A percentile compares a stretch with the other conserved stretches of the same genome.
Evolutionary conservation across 2,888 invertebrate genomes (phyloP).

Genomic region (Tridacna gigas): DNA sequence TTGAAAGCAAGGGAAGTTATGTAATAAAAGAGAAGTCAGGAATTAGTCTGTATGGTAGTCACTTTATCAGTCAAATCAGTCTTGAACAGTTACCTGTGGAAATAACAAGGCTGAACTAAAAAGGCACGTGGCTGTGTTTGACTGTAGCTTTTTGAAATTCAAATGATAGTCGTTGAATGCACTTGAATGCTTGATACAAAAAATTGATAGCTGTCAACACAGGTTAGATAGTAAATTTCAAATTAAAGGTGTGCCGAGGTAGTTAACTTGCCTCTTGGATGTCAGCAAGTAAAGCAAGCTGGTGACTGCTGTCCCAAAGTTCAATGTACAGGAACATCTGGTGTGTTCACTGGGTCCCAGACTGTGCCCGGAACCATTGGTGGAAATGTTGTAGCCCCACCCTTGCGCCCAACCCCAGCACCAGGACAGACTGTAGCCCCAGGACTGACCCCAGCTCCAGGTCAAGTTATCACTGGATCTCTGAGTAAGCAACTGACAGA

Average conservation of each 20-base stretch:
- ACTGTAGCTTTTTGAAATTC: too few relatives aligned
- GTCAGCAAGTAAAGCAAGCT: slow-evolving; percentile 62
- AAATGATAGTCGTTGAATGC: too few relatives aligned
- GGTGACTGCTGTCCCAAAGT: slow-evolving; percentile 73
- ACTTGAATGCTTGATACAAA: too few relatives aligned
- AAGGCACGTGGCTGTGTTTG: too few relatives aligned
- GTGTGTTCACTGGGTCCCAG: slow-evolving; percentile 73
- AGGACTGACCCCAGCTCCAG: slow-evolving; percentile 46
- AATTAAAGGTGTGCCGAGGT: slow-evolving; percentile 71
- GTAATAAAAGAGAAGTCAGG: too few relatives aligned
- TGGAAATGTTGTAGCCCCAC: slow-evolving; percentile 68
- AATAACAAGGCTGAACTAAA: too few relatives aligned
- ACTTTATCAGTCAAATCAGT: too few relatives aligned
- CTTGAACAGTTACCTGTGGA: too few relatives aligned
- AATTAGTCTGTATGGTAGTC: too few relatives aligned
- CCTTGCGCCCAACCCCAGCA: slow-evolving; percentile 51
- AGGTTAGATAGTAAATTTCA: too few relatives aligned
- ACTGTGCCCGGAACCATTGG: slow-evolving; percentile 73
- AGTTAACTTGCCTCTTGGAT: slow-evolving; percentile 73
- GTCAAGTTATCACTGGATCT: slow-evolving; percentile 46
- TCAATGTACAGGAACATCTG: slow-evolving; percentile 64
- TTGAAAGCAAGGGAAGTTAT: too few relatives aligned
- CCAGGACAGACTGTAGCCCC: slow-evolving; percentile 64
- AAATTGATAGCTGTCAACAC: too few relatives aligned
- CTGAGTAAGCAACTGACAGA: slow-evolving; percentile 46